phyloP scores from a whole-genome alignment of 1,140 invertebrate genomes.

The Drosophila neocordata region DNA sequence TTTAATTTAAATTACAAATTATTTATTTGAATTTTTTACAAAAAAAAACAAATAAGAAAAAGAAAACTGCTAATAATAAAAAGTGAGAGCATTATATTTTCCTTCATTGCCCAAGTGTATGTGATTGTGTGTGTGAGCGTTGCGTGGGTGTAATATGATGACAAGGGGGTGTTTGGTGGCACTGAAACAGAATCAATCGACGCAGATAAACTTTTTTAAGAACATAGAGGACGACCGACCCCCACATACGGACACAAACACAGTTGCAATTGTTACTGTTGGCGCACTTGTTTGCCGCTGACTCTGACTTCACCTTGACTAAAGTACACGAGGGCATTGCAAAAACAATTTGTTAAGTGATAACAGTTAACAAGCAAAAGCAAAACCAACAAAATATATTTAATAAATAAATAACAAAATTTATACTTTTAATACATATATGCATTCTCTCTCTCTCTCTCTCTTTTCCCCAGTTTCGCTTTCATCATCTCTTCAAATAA shows the following conservation, averaged over 20 bases:
- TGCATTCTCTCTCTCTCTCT: conserved; percentile 50
- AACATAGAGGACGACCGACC: conserved; percentile 19
- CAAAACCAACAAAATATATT: conserved; percentile 21
- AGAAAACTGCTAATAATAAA: conserved; percentile 27
- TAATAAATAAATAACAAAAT: conserved; percentile 4
- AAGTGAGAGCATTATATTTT: conserved; percentile 35
- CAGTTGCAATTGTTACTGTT: conserved; percentile 22
- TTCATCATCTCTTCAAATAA: conserved; percentile 27
- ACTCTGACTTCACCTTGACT: conserved; percentile 79
- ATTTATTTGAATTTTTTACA: conserved; percentile 18
- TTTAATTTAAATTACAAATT: conserved; percentile 27
- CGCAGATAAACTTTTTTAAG: conserved; percentile 18
- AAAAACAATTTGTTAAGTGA: conserved; percentile 23
- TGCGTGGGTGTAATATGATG: conserved; percentile 3
- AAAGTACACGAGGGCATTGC: conserved; percentile 65
- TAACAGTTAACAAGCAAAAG: conserved; percentile 50
- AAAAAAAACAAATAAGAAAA: conserved; percentile 8
- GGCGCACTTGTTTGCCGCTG: conserved; percentile 49
- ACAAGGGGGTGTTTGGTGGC: neutral
- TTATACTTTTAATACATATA: neutral
- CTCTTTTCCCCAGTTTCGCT: conserved; percentile 57
- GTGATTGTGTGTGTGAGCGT: neutral
- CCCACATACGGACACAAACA: conserved; percentile 13
- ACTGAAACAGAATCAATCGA: conserved; percentile 4
- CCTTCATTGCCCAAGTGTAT: neutral